Evolutionary conservation across 2,888 invertebrate genomes (phyloP), one percentile per base, ranked within the genome.

Genomic region (Habroteleia sp.): DNA sequence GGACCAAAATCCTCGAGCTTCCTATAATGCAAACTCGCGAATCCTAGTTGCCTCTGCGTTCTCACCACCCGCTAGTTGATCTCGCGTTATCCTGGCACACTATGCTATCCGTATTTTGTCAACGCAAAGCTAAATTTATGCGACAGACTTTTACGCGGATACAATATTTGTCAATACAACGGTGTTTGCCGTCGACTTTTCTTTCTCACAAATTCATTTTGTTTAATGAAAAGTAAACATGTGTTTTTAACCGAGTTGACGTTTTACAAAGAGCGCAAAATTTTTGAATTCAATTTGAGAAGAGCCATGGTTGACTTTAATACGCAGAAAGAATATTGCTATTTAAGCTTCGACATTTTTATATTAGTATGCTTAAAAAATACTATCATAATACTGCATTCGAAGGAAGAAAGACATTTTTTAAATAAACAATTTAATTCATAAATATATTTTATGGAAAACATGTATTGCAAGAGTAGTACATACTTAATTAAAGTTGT

Each of bases 21-120:
- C 63, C 68, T 73, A 66, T 68, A 76, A 76, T 62, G 65, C 65
- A 54, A 73, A 66, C 73, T 73, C 62, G 56, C 56, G 62, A 63
- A 73, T 76, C 65, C 75, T 41, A n/a, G 23, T 54, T 46, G 39
- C 50, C 50, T 35, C 35, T 17, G 13, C 58, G 35, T 37, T 41
- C 63, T 44, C 35, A 48, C 44, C 58, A 50, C 74, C 66, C 62
- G 52, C 52, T 33, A 25, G 62, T 54, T 74, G 68, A 74, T 74
- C 62, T 74, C 50, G 48, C 56, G 50, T 74, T 74, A 74, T 68
- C 42, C 74, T 29, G 29, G 13, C 27, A 25, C 60, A 52, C 62
- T 27, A 39, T 23, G 44, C 66, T 54, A 41, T 50, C 62, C 54
- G 62, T 48, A 35, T 56, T 63, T 68, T 50, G 63, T 62, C 48